These are phyloP conservation scores for Apodemia duryi DNA, from an alignment of 2,888 invertebrate species.

Conservation along the genomic window DNA sequence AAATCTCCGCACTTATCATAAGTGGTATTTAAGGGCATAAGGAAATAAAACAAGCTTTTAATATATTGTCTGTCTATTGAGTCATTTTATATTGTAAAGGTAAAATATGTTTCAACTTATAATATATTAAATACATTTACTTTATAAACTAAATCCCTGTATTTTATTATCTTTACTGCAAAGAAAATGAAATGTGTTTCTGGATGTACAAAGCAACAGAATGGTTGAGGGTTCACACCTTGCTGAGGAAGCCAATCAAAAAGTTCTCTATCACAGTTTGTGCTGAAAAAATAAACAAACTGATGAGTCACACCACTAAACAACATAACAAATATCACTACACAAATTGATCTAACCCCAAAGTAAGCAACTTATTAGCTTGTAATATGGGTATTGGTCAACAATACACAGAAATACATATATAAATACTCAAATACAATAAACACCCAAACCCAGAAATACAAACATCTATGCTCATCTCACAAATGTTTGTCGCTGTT, in stretches of 20 bases:
- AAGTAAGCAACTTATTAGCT: too few species aligned
- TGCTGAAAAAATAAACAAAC: slow-evolving; percentile 71
- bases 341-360: too few species aligned
- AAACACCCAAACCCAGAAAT: too few species aligned
- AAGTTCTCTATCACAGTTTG: slow-evolving; percentile 89
- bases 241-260: slow-evolving; percentile 79
- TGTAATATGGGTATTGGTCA: too few species aligned
- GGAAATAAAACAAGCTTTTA: slow-evolving; percentile 27
- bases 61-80: slow-evolving; percentile 72
- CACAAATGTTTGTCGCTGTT: too few species aligned
- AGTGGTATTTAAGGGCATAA: too few species aligned
- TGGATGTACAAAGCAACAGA: slow-evolving; percentile 60
- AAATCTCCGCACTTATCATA: too few species aligned
- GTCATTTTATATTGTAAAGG: slow-evolving; percentile 64
- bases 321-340: too few species aligned
- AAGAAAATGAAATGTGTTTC: slow-evolving; percentile 56
- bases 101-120: slow-evolving; percentile 53
- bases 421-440: too few species aligned
- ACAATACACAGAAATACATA: too few species aligned
- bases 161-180: slow-evolving; percentile 67
- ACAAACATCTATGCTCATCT: too few species aligned
- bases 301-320: too few species aligned
- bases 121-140: slow-evolving; percentile 67
- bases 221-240: slow-evolving; percentile 62
- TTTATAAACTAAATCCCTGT: slow-evolving; percentile 78